A percentile compares a stretch with the other conserved stretches of the same genome.
phyloP scores from a whole-genome alignment of 2,888 invertebrate genomes.

The Molorchus minor region DNA sequence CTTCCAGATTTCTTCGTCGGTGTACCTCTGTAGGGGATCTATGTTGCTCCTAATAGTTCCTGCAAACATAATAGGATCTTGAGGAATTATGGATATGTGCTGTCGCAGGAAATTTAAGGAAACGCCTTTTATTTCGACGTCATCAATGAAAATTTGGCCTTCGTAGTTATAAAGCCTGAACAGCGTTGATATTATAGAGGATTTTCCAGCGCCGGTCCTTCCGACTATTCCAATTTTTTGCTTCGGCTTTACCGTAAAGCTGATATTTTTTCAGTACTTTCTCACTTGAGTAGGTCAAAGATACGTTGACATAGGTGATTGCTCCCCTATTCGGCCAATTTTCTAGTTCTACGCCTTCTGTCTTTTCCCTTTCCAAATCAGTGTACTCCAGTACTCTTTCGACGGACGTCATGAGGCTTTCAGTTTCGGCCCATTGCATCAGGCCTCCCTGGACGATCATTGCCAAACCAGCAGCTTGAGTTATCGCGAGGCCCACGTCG shows the following conservation, averaged over 20 bases:
- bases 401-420: constrained; percentile 87
- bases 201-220: constrained; percentile 87
- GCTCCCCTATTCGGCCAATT: constrained; percentile 79
- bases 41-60: constrained; percentile 66
- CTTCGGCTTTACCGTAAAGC: constrained; percentile 72
- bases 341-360: constrained; percentile 63
- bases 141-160: constrained; percentile 72
- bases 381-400: constrained; percentile 74
- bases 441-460: constrained; percentile 71
- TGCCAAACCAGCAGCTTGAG: constrained; percentile 67
- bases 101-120: constrained; percentile 63
- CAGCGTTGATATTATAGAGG: constrained; percentile 78
- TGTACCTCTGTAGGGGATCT: constrained; percentile 48
- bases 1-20: constrained; percentile 52
- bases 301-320: constrained; percentile 70
- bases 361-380: constrained; percentile 61
- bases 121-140: constrained; percentile 55
- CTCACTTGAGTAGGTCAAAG: constrained; percentile 77
- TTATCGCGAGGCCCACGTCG: constrained; percentile 64
- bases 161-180: constrained; percentile 80
- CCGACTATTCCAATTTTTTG: constrained; percentile 84
- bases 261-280: constrained; percentile 74
- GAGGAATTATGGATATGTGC: constrained; percentile 65
- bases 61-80: constrained; percentile 65
- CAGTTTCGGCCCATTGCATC: constrained; percentile 83